phyloP scores from a whole-genome alignment of 2,113 vertebrate species.

The Odontophorus gujanensis region DNA sequence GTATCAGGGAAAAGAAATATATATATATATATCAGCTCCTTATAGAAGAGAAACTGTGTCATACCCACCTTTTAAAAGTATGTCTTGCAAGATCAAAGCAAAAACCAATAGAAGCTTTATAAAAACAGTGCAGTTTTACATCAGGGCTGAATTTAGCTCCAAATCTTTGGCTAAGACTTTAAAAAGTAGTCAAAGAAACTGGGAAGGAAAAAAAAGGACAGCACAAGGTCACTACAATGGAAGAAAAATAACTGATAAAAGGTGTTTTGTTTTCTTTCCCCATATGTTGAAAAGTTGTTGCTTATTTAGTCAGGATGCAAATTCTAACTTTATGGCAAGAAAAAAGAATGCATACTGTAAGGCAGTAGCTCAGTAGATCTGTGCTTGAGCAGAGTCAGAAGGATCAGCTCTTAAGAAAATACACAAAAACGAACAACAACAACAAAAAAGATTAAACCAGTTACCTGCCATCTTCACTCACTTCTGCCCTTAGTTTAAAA shows the following conservation, averaged over 20 bases:
- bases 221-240: slow-evolving; percentile 51
- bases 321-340: background rate
- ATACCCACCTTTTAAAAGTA: slow-evolving; percentile 56
- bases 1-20: slow-evolving; percentile 2
- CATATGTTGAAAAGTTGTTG: background rate
- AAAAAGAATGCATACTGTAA: background rate
- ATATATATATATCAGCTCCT: slow-evolving; percentile 31
- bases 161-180: slow-evolving; percentile 45
- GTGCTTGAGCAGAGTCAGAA: background rate
- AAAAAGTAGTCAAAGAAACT: slow-evolving; percentile 35
- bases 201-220: slow-evolving; percentile 44
- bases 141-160: slow-evolving; percentile 61
- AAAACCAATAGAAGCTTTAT: slow-evolving; percentile 43
- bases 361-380: background rate
- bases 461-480: background rate
- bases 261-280: background rate
- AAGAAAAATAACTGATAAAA: slow-evolving; percentile 7
- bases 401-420: background rate
- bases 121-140: slow-evolving; percentile 66
- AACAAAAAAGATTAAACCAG: background rate
- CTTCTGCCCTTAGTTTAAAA: background rate
- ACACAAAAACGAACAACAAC: background rate
- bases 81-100: slow-evolving; percentile 56
- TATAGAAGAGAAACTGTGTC: slow-evolving; percentile 57
- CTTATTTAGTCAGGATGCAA: background rate